phyloP scores from a whole-genome alignment of 2,113 vertebrate species.

The Mola mola region DNA sequence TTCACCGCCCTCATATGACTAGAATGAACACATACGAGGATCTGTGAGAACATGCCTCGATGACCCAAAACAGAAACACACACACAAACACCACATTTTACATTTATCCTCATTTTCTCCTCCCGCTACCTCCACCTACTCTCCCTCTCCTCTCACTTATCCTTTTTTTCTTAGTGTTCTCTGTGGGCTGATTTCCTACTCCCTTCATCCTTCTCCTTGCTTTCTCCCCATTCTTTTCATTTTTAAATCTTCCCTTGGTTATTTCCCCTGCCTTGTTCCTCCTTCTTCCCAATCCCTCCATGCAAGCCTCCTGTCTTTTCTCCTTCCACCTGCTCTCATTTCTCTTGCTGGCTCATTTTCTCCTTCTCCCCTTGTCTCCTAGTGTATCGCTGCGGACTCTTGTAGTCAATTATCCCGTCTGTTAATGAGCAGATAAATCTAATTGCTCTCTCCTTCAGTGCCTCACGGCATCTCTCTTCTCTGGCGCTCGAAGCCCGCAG shows the following conservation, averaged over 20 bases:
- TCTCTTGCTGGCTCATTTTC: constrained; percentile 61
- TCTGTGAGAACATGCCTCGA: constrained; percentile 10
- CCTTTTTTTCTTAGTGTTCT: constrained; percentile 57
- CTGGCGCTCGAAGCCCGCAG: constrained; percentile 58
- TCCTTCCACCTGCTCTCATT: constrained; percentile 69
- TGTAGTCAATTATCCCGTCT: constrained; percentile 81
- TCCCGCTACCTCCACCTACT: constrained; percentile 32
- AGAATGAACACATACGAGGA: not conserved
- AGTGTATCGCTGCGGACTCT: constrained; percentile 74
- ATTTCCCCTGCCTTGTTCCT: constrained; percentile 61
- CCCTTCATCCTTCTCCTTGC: constrained; percentile 24
- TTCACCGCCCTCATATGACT: not conserved
- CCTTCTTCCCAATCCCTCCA: constrained; percentile 55
- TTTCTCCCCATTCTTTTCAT: constrained; percentile 57
- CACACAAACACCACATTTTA: constrained; percentile 35
- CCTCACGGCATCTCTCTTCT: constrained; percentile 62
- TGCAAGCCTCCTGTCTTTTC: constrained; percentile 50
- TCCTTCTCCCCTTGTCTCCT: constrained; percentile 59
- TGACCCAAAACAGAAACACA: constrained; percentile 18
- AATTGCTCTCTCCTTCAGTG: constrained; percentile 78
- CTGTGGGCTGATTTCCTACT: constrained; percentile 45
- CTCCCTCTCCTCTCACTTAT: constrained; percentile 51
- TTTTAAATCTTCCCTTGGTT: constrained; percentile 64
- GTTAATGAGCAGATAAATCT: constrained; percentile 85
- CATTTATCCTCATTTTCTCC: constrained; percentile 74